Evolutionary conservation across 2,888 invertebrate genomes (phyloP).

Genomic region (Lysandra bellargus): DNA sequence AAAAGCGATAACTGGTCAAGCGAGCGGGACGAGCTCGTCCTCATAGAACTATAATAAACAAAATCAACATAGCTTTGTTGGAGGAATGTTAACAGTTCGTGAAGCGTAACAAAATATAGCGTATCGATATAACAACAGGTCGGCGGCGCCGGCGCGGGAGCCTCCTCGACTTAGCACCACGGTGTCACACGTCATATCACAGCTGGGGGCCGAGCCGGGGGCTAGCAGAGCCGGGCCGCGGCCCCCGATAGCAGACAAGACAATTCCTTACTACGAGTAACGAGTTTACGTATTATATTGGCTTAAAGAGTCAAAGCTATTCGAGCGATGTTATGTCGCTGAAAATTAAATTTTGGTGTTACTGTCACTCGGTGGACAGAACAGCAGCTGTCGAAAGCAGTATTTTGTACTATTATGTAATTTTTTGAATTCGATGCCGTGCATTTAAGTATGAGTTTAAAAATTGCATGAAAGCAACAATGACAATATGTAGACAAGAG

Average conservation of each 20-base stretch:
- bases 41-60: conserved; percentile 73
- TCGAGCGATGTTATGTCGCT: neutral
- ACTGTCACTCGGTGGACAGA: neutral
- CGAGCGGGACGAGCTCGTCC: conserved; percentile 62
- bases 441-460: neutral
- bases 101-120: conserved; percentile 68
- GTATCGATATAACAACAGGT: conserved; percentile 67
- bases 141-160: conserved; percentile 69
- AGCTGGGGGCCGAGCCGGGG: conserved; percentile 44
- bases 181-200: conserved; percentile 57
- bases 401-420: neutral
- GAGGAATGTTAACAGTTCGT: conserved; percentile 78
- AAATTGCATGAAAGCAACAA: neutral
- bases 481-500: neutral
- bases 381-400: neutral
- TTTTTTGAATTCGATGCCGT: neutral
- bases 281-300: neutral
- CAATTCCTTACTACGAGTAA: neutral
- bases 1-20: conserved; percentile 69
- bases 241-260: neutral
- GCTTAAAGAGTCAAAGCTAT: neutral
- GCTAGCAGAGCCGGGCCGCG: neutral
- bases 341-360: neutral
- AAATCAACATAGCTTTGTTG: conserved; percentile 75
- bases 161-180: conserved; percentile 72